phyloP scores from a whole-genome alignment of 2,888 invertebrate genomes.

The Drosophila birchii region DNA sequence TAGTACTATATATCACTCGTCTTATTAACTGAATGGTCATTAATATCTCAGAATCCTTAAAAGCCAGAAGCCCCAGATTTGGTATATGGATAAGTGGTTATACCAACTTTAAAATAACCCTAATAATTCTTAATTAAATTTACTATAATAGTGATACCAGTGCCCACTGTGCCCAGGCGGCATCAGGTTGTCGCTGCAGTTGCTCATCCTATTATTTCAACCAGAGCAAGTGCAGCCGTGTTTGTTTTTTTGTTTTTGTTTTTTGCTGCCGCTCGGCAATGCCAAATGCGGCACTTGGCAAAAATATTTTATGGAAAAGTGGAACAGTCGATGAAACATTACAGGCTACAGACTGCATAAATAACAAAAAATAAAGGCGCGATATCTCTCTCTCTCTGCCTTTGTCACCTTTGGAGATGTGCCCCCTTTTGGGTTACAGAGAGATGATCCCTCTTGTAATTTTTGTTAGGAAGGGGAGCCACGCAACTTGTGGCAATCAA shows the following conservation, averaged over 20 bases:
- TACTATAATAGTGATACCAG: not conserved
- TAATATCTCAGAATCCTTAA: not conserved
- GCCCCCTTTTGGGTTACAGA: not conserved
- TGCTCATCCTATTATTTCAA: slow-evolving; percentile 55
- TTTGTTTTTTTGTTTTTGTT: slow-evolving; percentile 1
- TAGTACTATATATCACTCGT: no score
- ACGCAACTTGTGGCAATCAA: slow-evolving; percentile 36
- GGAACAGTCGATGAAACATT: slow-evolving; percentile 81
- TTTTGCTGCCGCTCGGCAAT: slow-evolving; percentile 29
- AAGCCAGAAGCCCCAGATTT: not conserved
- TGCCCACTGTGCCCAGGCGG: slow-evolving; percentile 6
- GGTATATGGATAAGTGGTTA: not conserved
- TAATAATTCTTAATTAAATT: not conserved
- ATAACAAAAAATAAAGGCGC: slow-evolving; percentile 14
- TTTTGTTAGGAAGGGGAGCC: not conserved
- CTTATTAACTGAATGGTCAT: not conserved
- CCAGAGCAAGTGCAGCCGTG: slow-evolving; percentile 52
- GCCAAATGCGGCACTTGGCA: slow-evolving; percentile 79
- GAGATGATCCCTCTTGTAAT: not conserved
- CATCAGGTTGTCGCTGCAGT: slow-evolving; percentile 28
- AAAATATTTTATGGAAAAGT: slow-evolving; percentile 83
- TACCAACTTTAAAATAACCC: not conserved
- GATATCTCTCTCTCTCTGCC: slow-evolving; percentile 12
- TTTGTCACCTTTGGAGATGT: slow-evolving; percentile 1
- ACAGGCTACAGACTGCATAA: slow-evolving; percentile 57